Base-by-base conservation (phyloP, 2,888 invertebrate species). In the Halictus quadricinctus region DNA sequence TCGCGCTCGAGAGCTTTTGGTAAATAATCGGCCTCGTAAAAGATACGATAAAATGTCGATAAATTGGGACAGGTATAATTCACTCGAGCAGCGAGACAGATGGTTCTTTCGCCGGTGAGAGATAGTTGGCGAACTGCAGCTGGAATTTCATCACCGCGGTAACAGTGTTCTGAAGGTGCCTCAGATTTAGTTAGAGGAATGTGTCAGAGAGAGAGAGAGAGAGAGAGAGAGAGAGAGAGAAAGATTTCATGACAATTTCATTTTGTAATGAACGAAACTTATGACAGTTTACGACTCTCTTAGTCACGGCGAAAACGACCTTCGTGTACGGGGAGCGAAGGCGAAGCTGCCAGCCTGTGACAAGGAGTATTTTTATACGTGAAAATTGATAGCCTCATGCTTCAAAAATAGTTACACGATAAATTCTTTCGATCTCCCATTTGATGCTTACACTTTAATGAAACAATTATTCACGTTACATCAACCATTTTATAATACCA, bases 221-320 rank as follows among this genome's bases (percentile, higher is more conserved):
- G 29, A 29, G 29, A 29, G 29, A 29, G 29, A 29, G 41, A 46
- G 48, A 29, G 48, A 21, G 46, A 41, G n/a, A 72, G 41, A 25
- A 29, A 29, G 48, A 25, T 48, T 73, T 36, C 73, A 29, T 21
- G 50, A 70, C 50, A 50, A 73, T 54, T 73, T 29, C 73, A 36
- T 54, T 54, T 50, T 21, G 12, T 50, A 36, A 73, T 21, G 18
- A 54, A 73, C 48, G 29, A 21, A 73, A 73, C 73, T 54, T 54
- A 21, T 18, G 73, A 54, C 73, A 73, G 50, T 36, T 73, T 73
- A 73, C 50, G 50, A 54, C 73, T 36, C 21, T 73, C 21, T 54
- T 21, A 21, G 36, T 48, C 50, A 36, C 50, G 50, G 6, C 36
- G 48, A 12, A 18, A 50, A 50, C 29, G 72, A 50, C 36, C 50